Evolutionary conservation across 2,797 vertebrate genomes (phyloP).

Genomic region (Tapirus indicus): DNA sequence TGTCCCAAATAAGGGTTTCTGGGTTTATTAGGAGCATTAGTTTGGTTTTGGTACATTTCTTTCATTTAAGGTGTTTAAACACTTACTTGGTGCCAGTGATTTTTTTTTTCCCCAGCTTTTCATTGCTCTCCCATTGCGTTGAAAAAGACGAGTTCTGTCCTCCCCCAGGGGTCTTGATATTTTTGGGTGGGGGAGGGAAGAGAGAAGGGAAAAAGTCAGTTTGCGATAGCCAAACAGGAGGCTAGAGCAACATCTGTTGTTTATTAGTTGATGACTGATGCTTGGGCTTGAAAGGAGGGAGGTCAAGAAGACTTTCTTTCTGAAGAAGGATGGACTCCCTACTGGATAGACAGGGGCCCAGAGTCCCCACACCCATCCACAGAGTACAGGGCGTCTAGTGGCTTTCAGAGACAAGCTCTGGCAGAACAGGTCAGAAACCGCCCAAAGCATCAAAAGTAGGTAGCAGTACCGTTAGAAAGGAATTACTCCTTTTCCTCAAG

Average conservation of each 20-base stretch:
- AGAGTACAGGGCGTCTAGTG: not conserved
- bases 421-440: not conserved
- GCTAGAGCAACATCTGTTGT: not conserved
- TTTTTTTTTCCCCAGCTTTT: not conserved
- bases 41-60: not conserved
- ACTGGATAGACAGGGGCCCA: not conserved
- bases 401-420: not conserved
- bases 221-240: not conserved
- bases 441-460: not conserved
- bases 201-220: not conserved
- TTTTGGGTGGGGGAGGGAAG: not conserved
- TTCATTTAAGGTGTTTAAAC: not conserved
- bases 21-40: not conserved
- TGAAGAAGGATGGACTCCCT: not conserved
- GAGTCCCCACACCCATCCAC: not conserved
- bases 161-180: not conserved
- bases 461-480: not conserved
- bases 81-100: not conserved
- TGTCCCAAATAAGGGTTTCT: not conserved
- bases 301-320: not conserved
- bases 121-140: not conserved
- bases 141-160: not conserved
- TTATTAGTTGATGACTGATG: not conserved
- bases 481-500: not conserved
- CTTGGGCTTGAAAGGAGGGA: not conserved